Percentiles rank a stretch among this genome's conserved stretches.
Evolutionary conservation across 2,888 invertebrate species (phyloP).

Genomic region (Noctua pronuba): DNA sequence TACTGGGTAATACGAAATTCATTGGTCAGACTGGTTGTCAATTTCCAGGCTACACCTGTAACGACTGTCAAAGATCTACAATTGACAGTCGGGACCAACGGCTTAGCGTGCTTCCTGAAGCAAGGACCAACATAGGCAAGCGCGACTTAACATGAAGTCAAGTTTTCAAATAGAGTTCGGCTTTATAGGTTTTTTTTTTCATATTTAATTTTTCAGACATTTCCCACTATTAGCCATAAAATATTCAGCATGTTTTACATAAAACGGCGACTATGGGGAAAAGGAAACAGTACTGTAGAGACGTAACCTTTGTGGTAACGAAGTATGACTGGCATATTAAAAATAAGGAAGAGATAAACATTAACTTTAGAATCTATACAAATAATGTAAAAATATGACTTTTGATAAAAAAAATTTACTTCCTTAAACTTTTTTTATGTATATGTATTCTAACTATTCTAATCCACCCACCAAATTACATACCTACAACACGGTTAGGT

Average conservation of each 20-base stretch:
- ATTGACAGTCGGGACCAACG: too few species aligned
- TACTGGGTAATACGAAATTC: too few species aligned
- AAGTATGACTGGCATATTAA: background rate
- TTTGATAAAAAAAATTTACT: background rate
- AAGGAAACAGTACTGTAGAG: background rate
- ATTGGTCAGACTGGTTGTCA: too few species aligned
- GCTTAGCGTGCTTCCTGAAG: too few species aligned
- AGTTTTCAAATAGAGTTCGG: background rate
- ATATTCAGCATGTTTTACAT: conserved; percentile 35
- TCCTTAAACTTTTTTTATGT: background rate
- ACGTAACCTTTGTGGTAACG: background rate
- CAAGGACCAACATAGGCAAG: too few species aligned
- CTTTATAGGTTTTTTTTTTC: background rate
- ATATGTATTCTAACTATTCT: background rate
- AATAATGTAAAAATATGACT: too few species aligned
- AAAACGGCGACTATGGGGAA: conserved; percentile 37
- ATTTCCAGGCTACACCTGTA: too few species aligned
- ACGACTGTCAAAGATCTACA: too few species aligned
- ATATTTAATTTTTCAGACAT: background rate
- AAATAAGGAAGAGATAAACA: background rate
- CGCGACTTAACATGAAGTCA: too few species aligned
- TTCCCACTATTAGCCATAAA: conserved; percentile 9
- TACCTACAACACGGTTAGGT: background rate
- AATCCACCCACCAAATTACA: background rate
- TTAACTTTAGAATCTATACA: background rate